Evolutionary conservation across 2,113 vertebrate genomes (phyloP).

Genomic region (Eupsittula cactorum): DNA sequence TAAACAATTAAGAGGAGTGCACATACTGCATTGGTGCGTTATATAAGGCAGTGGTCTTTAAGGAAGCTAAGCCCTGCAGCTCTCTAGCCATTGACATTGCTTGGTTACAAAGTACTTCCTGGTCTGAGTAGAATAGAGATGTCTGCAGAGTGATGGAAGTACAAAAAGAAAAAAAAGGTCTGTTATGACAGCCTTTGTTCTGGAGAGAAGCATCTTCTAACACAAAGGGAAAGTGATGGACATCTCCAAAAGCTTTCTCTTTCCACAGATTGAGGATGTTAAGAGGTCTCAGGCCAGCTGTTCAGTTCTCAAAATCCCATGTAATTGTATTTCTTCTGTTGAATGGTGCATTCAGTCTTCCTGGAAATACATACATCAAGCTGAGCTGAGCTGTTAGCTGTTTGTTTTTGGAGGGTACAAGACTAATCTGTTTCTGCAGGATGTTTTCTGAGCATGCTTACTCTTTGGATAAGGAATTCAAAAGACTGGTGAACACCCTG

Average conservation of each 20-base stretch:
- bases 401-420: neutral
- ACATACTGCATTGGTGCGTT: neutral
- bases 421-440: neutral
- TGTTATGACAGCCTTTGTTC: neutral
- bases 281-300: neutral
- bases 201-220: neutral
- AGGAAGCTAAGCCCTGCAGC: neutral
- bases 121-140: neutral
- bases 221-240: neutral
- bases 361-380: neutral
- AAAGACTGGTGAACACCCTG: neutral
- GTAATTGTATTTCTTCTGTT: neutral
- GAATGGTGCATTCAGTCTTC: neutral
- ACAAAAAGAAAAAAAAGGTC: rapidly evolving
- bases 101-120: neutral
- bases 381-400: neutral
- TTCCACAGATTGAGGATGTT: neutral
- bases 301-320: neutral
- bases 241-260: neutral
- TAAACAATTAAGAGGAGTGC: neutral
- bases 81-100: neutral
- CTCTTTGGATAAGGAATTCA: neutral
- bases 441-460: neutral
- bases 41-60: neutral
- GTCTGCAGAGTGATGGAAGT: neutral